Evolutionary conservation across 1,140 invertebrate genomes (phyloP).

Genomic region (Drosophila lini): DNA sequence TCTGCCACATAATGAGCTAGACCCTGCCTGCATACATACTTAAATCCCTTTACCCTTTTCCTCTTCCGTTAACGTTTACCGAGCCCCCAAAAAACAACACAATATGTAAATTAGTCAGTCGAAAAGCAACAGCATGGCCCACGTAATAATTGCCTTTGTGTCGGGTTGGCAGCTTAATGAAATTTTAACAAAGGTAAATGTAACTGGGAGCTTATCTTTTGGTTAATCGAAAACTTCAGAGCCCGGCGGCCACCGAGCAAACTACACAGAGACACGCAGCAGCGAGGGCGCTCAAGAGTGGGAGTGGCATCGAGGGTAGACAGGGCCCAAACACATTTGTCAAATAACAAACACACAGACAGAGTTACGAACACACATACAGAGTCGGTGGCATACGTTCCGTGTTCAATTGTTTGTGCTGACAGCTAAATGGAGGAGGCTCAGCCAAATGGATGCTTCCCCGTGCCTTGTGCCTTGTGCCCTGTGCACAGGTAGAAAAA

Average conservation of each 20-base stretch:
- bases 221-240: slow-evolving; percentile 62
- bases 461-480: slow-evolving; percentile 2
- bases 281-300: neutral
- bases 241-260: slow-evolving; percentile 42
- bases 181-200: slow-evolving; percentile 67
- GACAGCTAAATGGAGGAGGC: slow-evolving; percentile 53
- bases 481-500: slow-evolving; percentile 13
- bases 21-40: neutral
- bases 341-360: slow-evolving; percentile 57
- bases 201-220: slow-evolving; percentile 47
- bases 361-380: neutral
- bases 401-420: slow-evolving; percentile 58
- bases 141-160: slow-evolving; percentile 58
- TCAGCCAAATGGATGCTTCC: slow-evolving; percentile 62
- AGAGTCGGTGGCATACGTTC: slow-evolving; percentile 25
- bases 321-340: slow-evolving; percentile 61
- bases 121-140: slow-evolving; percentile 36
- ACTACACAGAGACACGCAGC: slow-evolving; percentile 54
- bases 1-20: slow-evolving; percentile 3
- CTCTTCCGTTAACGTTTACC: neutral
- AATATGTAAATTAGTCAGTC: slow-evolving; percentile 50
- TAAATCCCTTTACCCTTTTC: neutral
- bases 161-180: slow-evolving; percentile 44
- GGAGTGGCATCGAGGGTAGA: slow-evolving; percentile 23
- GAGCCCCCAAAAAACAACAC: slow-evolving; percentile 33